phyloP scores from a whole-genome alignment of 2,888 invertebrate genomes.

The Elegia similella region DNA sequence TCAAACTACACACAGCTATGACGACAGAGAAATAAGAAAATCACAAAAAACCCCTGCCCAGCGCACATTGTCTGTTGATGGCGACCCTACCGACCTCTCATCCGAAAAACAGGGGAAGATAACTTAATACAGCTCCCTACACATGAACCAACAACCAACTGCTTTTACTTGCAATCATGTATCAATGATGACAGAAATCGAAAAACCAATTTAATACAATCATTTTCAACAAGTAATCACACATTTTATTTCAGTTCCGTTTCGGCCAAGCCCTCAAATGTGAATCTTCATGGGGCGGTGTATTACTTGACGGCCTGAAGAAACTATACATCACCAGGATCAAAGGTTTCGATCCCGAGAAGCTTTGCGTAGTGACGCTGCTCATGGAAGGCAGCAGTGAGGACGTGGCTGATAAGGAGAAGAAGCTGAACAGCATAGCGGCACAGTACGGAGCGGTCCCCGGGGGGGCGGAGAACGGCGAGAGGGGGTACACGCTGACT shows the following conservation, averaged over 20 bases:
- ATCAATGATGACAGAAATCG: no score
- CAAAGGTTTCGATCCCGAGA: conserved; percentile 90
- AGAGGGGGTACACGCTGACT: conserved; percentile 96
- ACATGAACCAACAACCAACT: background rate
- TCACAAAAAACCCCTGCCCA: no score
- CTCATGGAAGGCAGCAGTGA: conserved; percentile 92
- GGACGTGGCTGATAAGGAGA: conserved; percentile 83
- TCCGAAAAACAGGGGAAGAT: no score
- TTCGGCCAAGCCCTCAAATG: conserved; percentile 92
- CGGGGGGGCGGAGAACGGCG: conserved; percentile 96
- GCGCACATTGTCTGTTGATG: no score
- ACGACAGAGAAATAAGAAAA: no score
- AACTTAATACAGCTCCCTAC: background rate
- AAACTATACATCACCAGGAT: conserved; percentile 93
- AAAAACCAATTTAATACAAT: no score
- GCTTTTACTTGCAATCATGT: no score
- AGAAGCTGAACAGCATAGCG: conserved; percentile 90
- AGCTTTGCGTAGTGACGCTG: conserved; percentile 95
- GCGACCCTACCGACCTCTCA: no score
- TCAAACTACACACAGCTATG: no score
- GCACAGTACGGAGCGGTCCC: conserved; percentile 89
- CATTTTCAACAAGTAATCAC: no score
- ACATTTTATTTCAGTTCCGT: conserved; percentile 84
- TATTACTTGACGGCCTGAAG: conserved; percentile 90
- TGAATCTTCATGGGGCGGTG: conserved; percentile 81